Conservation (phyloP, 1,140 invertebrate genomes). For the Antheraea pernyi region DNA sequence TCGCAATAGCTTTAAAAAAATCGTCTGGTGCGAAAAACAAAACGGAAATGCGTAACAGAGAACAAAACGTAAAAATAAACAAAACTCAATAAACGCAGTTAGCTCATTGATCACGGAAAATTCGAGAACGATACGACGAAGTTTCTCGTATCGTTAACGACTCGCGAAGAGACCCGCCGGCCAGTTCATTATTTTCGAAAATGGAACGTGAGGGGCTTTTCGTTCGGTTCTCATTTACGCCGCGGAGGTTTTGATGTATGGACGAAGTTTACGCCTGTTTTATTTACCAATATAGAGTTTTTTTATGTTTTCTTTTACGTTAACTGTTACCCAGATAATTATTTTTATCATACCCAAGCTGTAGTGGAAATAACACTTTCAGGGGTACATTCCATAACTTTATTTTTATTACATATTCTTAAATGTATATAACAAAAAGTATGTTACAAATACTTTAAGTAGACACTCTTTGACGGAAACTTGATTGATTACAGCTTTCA, state of each 20-base stretch:
- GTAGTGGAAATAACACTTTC: too few species aligned
- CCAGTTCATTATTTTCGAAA: slow-evolving; percentile 70
- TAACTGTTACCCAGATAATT: too few species aligned
- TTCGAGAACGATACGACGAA: slow-evolving; percentile 39
- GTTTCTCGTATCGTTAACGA: slow-evolving; percentile 62
- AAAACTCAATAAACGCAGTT: slow-evolving; percentile 48
- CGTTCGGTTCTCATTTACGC: slow-evolving; percentile 40
- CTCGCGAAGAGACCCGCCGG: slow-evolving; percentile 52
- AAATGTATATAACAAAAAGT: too few species aligned
- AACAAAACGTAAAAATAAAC: slow-evolving; percentile 30
- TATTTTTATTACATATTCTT: too few species aligned
- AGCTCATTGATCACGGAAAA: slow-evolving; percentile 53
- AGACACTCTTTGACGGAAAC: too few species aligned
- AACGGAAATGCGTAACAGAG: slow-evolving; percentile 6
- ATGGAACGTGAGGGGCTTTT: slow-evolving; percentile 49
- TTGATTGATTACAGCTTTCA: too few species aligned
- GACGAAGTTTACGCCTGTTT: slow-evolving; percentile 47
- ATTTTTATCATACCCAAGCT: too few species aligned
- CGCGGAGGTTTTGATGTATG: slow-evolving; percentile 59
- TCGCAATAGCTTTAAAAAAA: too few species aligned
- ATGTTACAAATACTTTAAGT: too few species aligned
- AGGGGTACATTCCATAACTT: too few species aligned
- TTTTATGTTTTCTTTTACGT: neutral
- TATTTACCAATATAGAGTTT: slow-evolving; percentile 7
- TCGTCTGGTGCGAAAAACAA: neutral